Percentiles rank a stretch among this genome's conserved stretches.
Evolutionary conservation across 2,797 vertebrate genomes (phyloP).

Genomic region (Ptychadena robeensis): DNA sequence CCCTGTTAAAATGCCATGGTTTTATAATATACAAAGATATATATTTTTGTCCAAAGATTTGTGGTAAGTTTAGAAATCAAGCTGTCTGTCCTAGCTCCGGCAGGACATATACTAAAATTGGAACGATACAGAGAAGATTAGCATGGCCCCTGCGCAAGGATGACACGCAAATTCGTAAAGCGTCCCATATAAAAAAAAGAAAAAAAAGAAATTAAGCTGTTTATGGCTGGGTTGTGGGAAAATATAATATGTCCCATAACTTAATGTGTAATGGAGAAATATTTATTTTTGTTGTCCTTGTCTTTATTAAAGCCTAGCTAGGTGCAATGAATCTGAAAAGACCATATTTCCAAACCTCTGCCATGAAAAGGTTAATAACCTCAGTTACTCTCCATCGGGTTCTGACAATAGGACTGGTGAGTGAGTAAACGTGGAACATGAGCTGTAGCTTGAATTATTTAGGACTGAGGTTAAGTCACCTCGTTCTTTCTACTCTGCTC

Average conservation of each 20-base stretch:
- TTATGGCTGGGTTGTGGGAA: neutral
- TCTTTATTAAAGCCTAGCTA: neutral
- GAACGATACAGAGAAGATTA: too few relatives aligned
- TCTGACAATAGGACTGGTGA: conserved; percentile 4
- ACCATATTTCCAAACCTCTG: neutral
- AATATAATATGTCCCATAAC: neutral
- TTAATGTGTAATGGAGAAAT: neutral
- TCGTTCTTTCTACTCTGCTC: neutral
- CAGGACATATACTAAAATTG: too few relatives aligned
- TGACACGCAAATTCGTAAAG: too few relatives aligned
- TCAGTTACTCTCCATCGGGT: neutral
- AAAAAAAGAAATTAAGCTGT: too few relatives aligned
- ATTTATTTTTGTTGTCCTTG: neutral
- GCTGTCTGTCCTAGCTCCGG: too few relatives aligned
- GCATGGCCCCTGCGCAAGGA: too few relatives aligned
- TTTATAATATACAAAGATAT: too few relatives aligned
- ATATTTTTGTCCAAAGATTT: too few relatives aligned
- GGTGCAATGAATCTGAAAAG: neutral
- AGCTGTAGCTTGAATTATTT: conserved; percentile 43
- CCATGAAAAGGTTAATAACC: conserved; percentile 21
- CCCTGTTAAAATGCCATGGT: too few relatives aligned
- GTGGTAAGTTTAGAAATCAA: too few relatives aligned
- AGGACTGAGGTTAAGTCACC: conserved; percentile 8
- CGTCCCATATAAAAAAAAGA: too few relatives aligned
- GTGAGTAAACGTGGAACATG: conserved; percentile 33